Percentiles rank a stretch among this genome's conserved stretches.
These are phyloP conservation scores for Neodiprion lecontei DNA, from an alignment of 1,140 invertebrate species.

Conservation along the genomic window DNA sequence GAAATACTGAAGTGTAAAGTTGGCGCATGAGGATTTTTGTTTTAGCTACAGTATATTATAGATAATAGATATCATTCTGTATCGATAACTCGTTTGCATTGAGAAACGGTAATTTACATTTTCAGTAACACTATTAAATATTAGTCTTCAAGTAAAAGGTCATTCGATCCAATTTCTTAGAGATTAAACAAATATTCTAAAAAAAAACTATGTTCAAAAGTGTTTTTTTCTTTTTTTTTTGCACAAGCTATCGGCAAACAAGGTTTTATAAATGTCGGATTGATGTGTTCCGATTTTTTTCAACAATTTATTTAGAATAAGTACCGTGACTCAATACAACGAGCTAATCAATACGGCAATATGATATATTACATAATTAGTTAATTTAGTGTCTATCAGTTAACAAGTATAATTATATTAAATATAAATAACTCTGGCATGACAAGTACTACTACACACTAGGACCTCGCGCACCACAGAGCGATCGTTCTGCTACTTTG, in stretches of 20 bases:
- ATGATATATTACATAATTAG: neutral
- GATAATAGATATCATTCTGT: too few relatives aligned
- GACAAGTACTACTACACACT: neutral
- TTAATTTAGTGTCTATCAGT: neutral
- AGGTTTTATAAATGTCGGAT: neutral
- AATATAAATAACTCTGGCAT: conserved; percentile 7
- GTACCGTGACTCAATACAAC: neutral
- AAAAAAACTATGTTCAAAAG: conserved; percentile 8
- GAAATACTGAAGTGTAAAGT: conserved; percentile 20
- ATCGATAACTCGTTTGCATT: neutral
- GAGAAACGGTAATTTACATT: neutral
- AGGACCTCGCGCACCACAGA: conserved; percentile 3
- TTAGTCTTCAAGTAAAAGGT: too few relatives aligned
- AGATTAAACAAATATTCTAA: conserved; percentile 1
- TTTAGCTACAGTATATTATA: neutral
- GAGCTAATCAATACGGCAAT: conserved; percentile 2
- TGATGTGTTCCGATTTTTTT: too few relatives aligned
- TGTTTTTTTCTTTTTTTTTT: neutral
- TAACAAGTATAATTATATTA: neutral
- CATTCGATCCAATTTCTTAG: too few relatives aligned
- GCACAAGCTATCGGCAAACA: neutral
- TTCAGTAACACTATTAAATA: neutral
- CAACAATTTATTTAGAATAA: too few relatives aligned
- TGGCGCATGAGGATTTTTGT: conserved; percentile 7
- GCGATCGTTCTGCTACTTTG: conserved; percentile 14